phyloP scores from a whole-genome alignment of 2,113 vertebrate species.

The Leuciscus idus region DNA sequence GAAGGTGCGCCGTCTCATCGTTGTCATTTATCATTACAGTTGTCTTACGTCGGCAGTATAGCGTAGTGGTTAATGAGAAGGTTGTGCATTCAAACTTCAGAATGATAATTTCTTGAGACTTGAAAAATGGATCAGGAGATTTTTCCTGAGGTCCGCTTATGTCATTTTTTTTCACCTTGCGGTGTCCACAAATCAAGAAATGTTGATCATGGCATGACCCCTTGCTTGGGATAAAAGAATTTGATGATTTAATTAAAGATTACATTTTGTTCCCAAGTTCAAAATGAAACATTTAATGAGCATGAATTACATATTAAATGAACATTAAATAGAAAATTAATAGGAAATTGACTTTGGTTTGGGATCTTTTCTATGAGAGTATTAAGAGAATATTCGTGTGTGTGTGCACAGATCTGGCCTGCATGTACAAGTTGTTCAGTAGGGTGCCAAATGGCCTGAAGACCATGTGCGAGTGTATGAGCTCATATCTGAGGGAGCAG shows the following conservation, averaged over 20 bases:
- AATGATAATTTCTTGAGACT: no score
- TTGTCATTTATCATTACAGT: not conserved
- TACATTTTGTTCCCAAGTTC: no score
- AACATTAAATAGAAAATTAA: not conserved
- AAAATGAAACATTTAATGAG: not conserved
- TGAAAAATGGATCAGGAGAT: no score
- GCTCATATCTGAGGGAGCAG: constrained; percentile 95
- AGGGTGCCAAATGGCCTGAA: constrained; percentile 98
- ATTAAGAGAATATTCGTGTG: not conserved
- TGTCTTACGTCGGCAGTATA: not conserved
- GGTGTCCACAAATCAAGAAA: no score
- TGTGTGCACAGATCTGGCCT: constrained; percentile 87
- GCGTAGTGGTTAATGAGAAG: not conserved
- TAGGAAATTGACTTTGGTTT: not conserved
- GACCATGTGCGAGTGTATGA: constrained; percentile 99
- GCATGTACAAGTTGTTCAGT: constrained; percentile 99
- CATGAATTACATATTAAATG: not conserved
- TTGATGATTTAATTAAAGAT: no score
- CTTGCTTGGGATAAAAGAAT: no score
- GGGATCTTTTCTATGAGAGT: not conserved
- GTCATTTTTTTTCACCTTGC: no score
- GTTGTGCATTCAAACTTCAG: no score
- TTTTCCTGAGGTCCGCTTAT: no score
- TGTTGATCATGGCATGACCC: no score
- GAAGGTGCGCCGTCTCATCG: constrained; percentile 80